phyloP scores from a whole-genome alignment of 1,140 invertebrate species.

The Diachasma alloeum region DNA sequence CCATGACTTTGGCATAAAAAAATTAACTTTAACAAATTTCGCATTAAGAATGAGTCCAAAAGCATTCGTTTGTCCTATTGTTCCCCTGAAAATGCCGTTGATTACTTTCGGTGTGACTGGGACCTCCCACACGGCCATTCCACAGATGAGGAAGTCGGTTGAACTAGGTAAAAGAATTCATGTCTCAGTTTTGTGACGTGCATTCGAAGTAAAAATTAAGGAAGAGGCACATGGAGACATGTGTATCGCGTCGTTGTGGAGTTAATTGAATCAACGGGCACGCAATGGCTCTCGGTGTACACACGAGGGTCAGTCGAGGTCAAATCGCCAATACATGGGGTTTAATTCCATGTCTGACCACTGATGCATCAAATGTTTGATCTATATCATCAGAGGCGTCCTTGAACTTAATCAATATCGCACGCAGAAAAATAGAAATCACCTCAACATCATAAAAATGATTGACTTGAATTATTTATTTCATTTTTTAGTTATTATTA shows the following conservation, averaged over 20 bases:
- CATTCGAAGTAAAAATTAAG: neutral
- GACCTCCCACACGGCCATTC: neutral
- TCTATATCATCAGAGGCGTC: neutral
- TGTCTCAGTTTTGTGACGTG: neutral
- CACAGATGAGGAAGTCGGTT: neutral
- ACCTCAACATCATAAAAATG: neutral
- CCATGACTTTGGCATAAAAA: no score
- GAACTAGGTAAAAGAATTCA: neutral
- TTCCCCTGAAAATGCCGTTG: neutral
- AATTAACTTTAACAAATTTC: no score
- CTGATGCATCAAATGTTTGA: neutral
- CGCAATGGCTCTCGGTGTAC: slow-evolving; percentile 51
- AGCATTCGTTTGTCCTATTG: neutral
- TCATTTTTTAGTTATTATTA: no score
- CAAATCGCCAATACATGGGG: slow-evolving; percentile 55
- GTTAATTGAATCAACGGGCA: slow-evolving; percentile 59
- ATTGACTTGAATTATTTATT: no score
- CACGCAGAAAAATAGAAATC: neutral
- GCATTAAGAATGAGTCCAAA: no score
- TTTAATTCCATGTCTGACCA: slow-evolving; percentile 48
- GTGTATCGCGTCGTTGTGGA: slow-evolving; percentile 45
- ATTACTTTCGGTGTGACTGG: neutral
- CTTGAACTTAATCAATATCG: neutral
- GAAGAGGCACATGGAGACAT: slow-evolving; percentile 11
- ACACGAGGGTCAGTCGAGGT: slow-evolving; percentile 55